Evolutionary conservation across 2,888 invertebrate species (phyloP).

Genomic region (Sipha maydis): DNA sequence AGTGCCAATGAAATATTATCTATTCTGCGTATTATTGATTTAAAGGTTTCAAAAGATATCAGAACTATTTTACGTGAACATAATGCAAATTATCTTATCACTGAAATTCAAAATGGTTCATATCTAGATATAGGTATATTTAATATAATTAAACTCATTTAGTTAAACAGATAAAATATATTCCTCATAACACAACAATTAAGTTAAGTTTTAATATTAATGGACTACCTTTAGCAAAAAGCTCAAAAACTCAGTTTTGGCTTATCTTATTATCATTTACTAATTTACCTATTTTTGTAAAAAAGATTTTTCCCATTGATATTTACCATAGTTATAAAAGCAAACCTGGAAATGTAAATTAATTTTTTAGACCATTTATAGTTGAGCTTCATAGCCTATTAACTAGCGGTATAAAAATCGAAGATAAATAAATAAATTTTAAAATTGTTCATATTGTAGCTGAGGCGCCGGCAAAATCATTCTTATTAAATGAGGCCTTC

Average conservation of each 20-base stretch:
- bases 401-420: too few species aligned
- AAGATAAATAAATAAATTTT: too few species aligned
- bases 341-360: too few species aligned
- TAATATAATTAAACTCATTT: not conserved
- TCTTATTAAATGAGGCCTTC: too few species aligned
- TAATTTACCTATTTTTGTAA: not conserved
- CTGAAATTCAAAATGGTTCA: constrained; percentile 1
- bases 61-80: not conserved
- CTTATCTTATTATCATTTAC: constrained; percentile 17
- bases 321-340: too few species aligned
- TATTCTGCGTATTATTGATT: not conserved
- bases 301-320: too few species aligned
- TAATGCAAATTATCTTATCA: not conserved
- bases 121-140: constrained; percentile 12
- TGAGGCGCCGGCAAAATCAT: too few species aligned
- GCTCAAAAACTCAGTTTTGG: constrained; percentile 27
- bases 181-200: too few species aligned
- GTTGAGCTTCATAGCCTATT: too few species aligned
- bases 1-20: not conserved
- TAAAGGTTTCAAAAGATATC: constrained; percentile 4
- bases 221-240: constrained; percentile 7
- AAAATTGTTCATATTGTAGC: too few species aligned
- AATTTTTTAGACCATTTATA: too few species aligned
- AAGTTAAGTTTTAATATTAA: constrained; percentile 13
- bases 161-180: too few species aligned